These are phyloP conservation scores for Brachypteracias leptosomus DNA, from an alignment of 2,113 vertebrate species.

Conservation along the genomic window DNA sequence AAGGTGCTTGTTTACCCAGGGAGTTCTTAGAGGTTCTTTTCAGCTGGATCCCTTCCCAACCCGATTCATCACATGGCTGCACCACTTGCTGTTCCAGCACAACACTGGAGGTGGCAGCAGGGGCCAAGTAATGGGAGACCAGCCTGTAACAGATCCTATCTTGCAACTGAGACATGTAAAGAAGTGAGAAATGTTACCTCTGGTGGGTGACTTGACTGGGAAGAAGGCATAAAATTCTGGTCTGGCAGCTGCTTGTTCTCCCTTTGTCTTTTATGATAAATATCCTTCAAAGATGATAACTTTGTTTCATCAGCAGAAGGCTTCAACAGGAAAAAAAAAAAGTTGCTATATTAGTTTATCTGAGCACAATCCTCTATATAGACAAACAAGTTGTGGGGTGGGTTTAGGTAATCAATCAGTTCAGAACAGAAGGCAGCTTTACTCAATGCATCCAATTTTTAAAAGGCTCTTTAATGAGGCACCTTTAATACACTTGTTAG, in stretches of 20 bases:
- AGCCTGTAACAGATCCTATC: background rate
- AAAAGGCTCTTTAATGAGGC: background rate
- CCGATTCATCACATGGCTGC: background rate
- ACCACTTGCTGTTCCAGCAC: background rate
- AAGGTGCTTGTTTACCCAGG: background rate
- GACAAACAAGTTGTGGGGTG: background rate
- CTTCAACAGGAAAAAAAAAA: constrained; percentile 66
- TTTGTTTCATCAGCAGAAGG: constrained; percentile 71
- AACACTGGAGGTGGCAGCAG: constrained; percentile 57
- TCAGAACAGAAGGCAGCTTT: background rate
- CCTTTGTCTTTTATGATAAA: constrained; percentile 86
- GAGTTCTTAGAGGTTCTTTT: background rate
- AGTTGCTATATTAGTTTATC: background rate
- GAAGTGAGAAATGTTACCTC: constrained; percentile 76
- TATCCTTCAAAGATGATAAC: constrained; percentile 83
- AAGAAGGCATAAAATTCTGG: constrained; percentile 68
- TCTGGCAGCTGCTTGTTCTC: constrained; percentile 73
- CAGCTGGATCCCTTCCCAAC: constrained; percentile 19
- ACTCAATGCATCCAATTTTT: background rate
- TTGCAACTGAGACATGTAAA: background rate
- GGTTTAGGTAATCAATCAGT: background rate
- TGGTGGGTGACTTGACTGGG: constrained; percentile 77
- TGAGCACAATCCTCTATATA: background rate
- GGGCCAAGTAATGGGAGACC: background rate
- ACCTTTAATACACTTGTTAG: background rate